These are phyloP conservation scores for Glomeris maerens DNA, from an alignment of 1,140 invertebrate species.

Conservation along the genomic window DNA sequence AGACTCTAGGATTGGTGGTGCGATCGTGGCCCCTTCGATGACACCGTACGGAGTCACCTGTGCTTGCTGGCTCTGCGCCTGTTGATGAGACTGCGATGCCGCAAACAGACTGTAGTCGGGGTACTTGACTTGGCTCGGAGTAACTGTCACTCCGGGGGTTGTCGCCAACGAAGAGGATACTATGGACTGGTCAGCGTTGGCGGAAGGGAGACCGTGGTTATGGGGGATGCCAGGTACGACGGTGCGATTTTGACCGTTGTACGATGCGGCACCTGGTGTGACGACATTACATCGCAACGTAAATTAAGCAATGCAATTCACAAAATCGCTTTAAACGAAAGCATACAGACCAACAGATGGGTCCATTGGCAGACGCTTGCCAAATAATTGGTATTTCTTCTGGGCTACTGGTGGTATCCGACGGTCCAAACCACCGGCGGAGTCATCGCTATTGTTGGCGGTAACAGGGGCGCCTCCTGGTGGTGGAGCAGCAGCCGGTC, in stretches of 20 bases:
- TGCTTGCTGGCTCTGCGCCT: no score
- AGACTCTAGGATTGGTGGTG: slow-evolving; percentile 31
- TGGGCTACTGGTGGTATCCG: slow-evolving; percentile 53
- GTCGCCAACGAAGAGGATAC: no score
- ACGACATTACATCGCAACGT: slow-evolving; percentile 11
- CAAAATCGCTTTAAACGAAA: slow-evolving; percentile 6
- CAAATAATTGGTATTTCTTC: slow-evolving; percentile 84
- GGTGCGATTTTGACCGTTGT: background rate
- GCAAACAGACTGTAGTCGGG: no score
- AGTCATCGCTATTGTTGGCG: background rate
- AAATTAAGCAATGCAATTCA: slow-evolving; percentile 6
- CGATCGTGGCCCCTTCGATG: slow-evolving; percentile 36
- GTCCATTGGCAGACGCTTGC: slow-evolving; percentile 55
- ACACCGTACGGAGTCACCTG: no score
- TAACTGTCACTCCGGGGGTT: no score
- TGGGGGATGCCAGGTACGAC: background rate
- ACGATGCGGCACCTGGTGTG: slow-evolving; percentile 9
- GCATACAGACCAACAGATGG: slow-evolving; percentile 23
- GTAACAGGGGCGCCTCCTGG: background rate
- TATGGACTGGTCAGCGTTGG: no score
- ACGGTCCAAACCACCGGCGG: slow-evolving; percentile 21
- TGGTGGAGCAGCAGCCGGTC: slow-evolving; percentile 24
- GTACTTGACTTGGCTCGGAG: no score
- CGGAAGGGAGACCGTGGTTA: background rate
- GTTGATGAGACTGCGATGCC: no score